Evolutionary conservation across 2,888 invertebrate genomes (phyloP).

Genomic region (Thera obeliscata): DNA sequence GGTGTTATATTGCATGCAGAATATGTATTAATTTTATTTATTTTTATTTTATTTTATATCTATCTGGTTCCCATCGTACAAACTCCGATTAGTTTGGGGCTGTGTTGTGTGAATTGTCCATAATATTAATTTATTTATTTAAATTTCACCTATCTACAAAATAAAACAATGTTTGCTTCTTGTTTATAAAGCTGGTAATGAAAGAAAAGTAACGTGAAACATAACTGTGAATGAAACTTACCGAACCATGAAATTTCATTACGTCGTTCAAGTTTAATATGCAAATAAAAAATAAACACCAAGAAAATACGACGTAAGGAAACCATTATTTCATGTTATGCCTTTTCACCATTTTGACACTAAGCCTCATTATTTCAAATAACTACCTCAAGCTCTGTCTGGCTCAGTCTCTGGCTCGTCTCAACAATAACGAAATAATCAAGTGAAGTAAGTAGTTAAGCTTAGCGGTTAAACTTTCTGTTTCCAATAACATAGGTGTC

Average conservation of each 20-base stretch:
- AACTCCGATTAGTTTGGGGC: no score
- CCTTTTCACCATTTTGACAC: slow-evolving; percentile 34
- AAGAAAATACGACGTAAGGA: slow-evolving; percentile 32
- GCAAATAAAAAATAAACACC: slow-evolving; percentile 35
- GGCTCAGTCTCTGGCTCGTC: not conserved
- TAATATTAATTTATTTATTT: no score
- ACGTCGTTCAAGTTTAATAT: slow-evolving; percentile 29
- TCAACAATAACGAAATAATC: slow-evolving; percentile 30
- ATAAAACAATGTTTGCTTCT: no score
- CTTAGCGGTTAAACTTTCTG: slow-evolving; percentile 12
- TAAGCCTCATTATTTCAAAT: slow-evolving; percentile 36
- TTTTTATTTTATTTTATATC: no score
- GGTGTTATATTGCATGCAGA: no score
- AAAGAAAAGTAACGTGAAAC: slow-evolving; percentile 28
- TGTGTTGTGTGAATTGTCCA: no score
- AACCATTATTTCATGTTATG: slow-evolving; percentile 37
- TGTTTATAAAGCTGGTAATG: not conserved
- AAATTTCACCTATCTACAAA: no score
- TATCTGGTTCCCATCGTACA: no score
- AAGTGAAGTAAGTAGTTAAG: slow-evolving; percentile 15
- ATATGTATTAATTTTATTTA: no score
- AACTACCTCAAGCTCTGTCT: slow-evolving; percentile 29
- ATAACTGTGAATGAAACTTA: slow-evolving; percentile 27
- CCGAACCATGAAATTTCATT: slow-evolving; percentile 33
- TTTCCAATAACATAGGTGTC: slow-evolving; percentile 25